Percentiles rank a stretch among this genome's conserved stretches.
Evolutionary conservation across 2,113 vertebrate species (phyloP).

Genomic region (Excalfactoria chinensis): DNA sequence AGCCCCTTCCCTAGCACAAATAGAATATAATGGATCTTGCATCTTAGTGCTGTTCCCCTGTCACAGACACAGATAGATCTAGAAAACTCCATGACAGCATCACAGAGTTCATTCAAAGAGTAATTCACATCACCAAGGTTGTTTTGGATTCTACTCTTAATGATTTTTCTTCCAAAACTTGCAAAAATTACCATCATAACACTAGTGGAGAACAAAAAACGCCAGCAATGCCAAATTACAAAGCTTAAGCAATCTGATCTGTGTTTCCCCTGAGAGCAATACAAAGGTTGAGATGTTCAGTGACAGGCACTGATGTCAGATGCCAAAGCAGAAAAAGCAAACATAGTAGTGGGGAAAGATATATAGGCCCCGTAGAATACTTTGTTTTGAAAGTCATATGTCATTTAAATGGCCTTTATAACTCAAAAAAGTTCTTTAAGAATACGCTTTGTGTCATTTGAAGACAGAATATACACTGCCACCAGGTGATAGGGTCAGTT

Average conservation of each 20-base stretch:
- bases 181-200: conserved; percentile 18
- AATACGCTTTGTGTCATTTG: not conserved
- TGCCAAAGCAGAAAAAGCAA: conserved; percentile 34
- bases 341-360: conserved; percentile 18
- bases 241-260: conserved; percentile 39
- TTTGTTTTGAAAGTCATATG: conserved; percentile 42
- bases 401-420: conserved; percentile 30
- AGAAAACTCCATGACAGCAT: not conserved
- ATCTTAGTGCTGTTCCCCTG: not conserved
- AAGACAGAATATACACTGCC: not conserved
- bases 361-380: not conserved
- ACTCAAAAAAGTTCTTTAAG: not conserved
- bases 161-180: conserved; percentile 14
- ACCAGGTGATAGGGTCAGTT: not conserved
- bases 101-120: not conserved
- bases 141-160: not conserved
- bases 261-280: conserved; percentile 12
- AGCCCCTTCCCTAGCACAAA: not conserved
- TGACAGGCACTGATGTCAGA: conserved; percentile 58
- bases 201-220: not conserved
- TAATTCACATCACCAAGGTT: not conserved
- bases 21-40: not conserved
- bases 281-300: conserved; percentile 37
- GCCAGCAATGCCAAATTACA: not conserved
- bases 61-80: too few relatives aligned